Percentiles rank a stretch among this genome's conserved stretches.
These are phyloP conservation scores for Bergia puertoricense DNA, from an alignment of 92 coral and sea anemone species.

Conservation along the genomic window DNA sequence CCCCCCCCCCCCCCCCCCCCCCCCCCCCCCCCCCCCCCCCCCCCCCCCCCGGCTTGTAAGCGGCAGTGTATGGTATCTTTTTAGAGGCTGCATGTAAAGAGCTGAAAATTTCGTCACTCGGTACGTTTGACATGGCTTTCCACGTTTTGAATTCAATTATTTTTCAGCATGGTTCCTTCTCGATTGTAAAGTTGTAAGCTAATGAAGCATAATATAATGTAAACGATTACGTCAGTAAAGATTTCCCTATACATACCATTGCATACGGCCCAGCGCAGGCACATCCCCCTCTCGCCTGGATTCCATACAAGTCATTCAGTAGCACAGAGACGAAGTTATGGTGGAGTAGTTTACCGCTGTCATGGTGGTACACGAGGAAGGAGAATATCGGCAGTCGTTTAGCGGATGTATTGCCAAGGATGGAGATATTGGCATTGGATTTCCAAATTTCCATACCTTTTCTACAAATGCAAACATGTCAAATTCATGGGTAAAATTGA, in stretches of 20 bases:
- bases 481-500: background rate
- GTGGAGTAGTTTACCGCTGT: conserved; percentile 81
- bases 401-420: conserved; percentile 66
- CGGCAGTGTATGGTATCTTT: no score
- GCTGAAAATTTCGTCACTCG: no score
- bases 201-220: no score
- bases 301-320: conserved; percentile 79
- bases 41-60: no score
- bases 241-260: conserved; percentile 49
- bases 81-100: no score
- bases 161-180: no score
- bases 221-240: no score
- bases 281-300: conserved; percentile 86
- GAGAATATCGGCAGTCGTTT: conserved; percentile 82
- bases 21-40: no score
- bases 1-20: no score
- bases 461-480: conserved; percentile 21
- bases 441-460: conserved; percentile 72
- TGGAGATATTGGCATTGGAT: conserved; percentile 66
- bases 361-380: conserved; percentile 69
- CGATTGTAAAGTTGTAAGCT: no score
- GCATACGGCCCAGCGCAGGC: conserved; percentile 95
- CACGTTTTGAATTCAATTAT: no score
- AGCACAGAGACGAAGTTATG: conserved; percentile 82
- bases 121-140: no score